Percentiles rank a stretch among this genome's conserved stretches.
These are phyloP conservation scores for Hyperoodon ampullatus DNA, from an alignment of 2,113 vertebrate species.

Conservation along the genomic window DNA sequence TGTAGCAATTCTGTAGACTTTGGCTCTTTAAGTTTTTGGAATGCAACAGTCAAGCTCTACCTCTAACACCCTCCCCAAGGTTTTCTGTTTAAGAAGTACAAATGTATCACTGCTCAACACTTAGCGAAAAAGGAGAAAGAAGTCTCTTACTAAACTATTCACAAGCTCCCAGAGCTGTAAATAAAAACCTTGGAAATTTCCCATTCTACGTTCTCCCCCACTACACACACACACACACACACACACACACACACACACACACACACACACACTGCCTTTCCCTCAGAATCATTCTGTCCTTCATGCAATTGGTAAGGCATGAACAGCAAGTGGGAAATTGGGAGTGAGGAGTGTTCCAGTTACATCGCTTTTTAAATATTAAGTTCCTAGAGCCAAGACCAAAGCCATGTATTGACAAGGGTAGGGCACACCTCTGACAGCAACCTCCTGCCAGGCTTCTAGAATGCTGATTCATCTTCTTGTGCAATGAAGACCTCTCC, in stretches of 20 bases:
- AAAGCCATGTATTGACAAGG: slow-evolving; percentile 61
- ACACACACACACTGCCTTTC: neutral
- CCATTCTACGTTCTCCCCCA: too few species aligned
- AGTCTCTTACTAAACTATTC: slow-evolving; percentile 30
- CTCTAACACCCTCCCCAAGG: neutral
- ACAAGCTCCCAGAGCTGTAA: neutral
- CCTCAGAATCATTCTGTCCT: neutral
- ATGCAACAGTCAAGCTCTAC: neutral
- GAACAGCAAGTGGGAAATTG: slow-evolving; percentile 54
- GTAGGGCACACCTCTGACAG: slow-evolving; percentile 12
- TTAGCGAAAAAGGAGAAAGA: neutral
- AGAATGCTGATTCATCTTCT: slow-evolving; percentile 63
- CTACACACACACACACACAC: too few species aligned
- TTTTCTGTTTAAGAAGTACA: slow-evolving; percentile 28
- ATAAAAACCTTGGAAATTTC: neutral
- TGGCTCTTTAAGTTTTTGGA: neutral
- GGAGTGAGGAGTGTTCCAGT: slow-evolving; percentile 28
- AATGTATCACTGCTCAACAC: neutral
- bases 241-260: neutral
- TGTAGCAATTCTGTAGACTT: neutral
- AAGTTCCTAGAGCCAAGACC: slow-evolving; percentile 50
- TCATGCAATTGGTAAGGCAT: neutral
- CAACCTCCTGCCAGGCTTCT: neutral
- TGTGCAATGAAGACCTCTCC: slow-evolving; percentile 22
- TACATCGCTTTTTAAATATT: slow-evolving; percentile 36